phyloP scores from a whole-genome alignment of 1,140 invertebrate genomes.

The Drosophila bocqueti region DNA sequence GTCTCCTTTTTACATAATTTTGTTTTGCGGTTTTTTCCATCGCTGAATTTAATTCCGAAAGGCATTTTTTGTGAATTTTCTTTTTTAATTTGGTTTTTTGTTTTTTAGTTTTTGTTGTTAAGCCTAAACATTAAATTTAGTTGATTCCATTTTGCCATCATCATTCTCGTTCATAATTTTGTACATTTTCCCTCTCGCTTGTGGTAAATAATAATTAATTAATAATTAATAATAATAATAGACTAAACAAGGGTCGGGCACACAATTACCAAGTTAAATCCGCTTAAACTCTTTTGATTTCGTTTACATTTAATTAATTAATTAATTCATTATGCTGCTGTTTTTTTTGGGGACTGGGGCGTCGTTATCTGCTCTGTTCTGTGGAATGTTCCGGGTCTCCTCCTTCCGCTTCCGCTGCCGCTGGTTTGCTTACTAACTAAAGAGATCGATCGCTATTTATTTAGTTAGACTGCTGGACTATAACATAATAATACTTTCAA shows the following conservation, averaged over 20 bases:
- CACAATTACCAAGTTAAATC: conserved; percentile 67
- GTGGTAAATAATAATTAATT: conserved; percentile 22
- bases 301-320: conserved; percentile 45
- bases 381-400: conserved; percentile 71
- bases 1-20: conserved; percentile 47
- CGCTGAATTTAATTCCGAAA: conserved; percentile 85
- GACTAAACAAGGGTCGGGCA: conserved; percentile 64
- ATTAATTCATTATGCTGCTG: conserved; percentile 42
- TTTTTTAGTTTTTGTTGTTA: conserved; percentile 50
- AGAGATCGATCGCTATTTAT: conserved; percentile 82
- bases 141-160: conserved; percentile 62
- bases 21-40: conserved; percentile 52
- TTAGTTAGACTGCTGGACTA: conserved; percentile 73
- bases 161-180: conserved; percentile 50
- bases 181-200: conserved; percentile 56
- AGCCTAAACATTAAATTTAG: conserved; percentile 84
- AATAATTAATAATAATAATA: conserved; percentile 5
- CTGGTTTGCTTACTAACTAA: conserved; percentile 65
- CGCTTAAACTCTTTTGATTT: conserved; percentile 42
- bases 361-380: conserved; percentile 24
- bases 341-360: background rate
- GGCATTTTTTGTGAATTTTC: conserved; percentile 82
- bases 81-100: conserved; percentile 31
- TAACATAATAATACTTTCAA: conserved; percentile 79
- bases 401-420: conserved; percentile 42